Conservation (phyloP, 2,888 invertebrate species). For the Melolontha melolontha region DNA sequence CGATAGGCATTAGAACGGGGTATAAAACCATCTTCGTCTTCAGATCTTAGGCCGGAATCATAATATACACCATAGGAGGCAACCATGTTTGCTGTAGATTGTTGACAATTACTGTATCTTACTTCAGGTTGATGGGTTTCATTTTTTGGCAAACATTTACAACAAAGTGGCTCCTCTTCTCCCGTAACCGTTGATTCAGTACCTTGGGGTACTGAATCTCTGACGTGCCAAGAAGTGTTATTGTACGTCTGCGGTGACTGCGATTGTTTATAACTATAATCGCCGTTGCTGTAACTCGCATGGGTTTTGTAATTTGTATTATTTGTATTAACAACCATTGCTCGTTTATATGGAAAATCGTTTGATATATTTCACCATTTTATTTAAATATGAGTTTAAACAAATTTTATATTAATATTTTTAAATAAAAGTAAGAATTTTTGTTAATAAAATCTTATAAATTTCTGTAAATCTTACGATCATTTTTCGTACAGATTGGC, state of each 20-base stretch:
- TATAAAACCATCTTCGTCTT: constrained; percentile 60
- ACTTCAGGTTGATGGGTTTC: constrained; percentile 45
- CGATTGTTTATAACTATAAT: constrained; percentile 47
- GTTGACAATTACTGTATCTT: constrained; percentile 57
- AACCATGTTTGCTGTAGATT: constrained; percentile 60
- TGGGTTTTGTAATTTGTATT: constrained; percentile 52
- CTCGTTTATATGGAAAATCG: constrained; percentile 39
- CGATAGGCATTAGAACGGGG: constrained; percentile 57
- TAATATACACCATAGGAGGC: constrained; percentile 66
- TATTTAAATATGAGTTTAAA: background rate
- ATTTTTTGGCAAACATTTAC: constrained; percentile 48
- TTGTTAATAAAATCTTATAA: too few relatives aligned
- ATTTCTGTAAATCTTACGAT: too few relatives aligned
- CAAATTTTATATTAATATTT: background rate
- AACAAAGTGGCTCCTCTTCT: constrained; percentile 46
- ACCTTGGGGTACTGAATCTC: constrained; percentile 48
- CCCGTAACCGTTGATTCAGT: constrained; percentile 28
- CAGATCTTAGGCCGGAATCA: constrained; percentile 55
- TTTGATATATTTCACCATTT: background rate
- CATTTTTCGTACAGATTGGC: too few relatives aligned
- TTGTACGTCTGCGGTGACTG: constrained; percentile 57
- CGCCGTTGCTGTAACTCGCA: constrained; percentile 46
- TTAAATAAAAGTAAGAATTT: too few relatives aligned
- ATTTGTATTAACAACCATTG: constrained; percentile 53
- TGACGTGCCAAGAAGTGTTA: constrained; percentile 59